Evolutionary conservation across 1,140 invertebrate species (phyloP).

Genomic region (Bilobella aurantiaca): DNA sequence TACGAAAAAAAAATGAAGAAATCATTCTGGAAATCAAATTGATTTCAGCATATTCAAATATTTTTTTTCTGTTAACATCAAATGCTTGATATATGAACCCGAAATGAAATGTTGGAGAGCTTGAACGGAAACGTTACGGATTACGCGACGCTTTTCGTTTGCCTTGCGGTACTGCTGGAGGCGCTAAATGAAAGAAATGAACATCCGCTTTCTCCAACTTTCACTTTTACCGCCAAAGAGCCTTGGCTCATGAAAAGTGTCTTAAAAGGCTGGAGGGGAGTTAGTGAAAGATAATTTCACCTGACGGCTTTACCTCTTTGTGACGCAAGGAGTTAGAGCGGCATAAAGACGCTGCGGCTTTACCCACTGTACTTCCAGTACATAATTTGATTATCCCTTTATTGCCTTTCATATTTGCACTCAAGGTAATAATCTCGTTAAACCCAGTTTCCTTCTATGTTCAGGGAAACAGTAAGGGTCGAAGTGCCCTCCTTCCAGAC

Average conservation of each 20-base stretch:
- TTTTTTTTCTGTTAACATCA: no score
- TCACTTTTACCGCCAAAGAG: no score
- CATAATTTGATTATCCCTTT: background rate
- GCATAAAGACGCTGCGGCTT: background rate
- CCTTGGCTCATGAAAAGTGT: background rate
- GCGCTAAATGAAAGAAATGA: no score
- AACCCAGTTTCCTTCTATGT: constrained; percentile 17
- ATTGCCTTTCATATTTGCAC: background rate
- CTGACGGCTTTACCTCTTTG: background rate
- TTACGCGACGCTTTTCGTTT: no score
- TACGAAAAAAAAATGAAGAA: no score
- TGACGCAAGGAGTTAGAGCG: background rate
- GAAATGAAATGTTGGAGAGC: no score
- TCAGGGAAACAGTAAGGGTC: constrained; percentile 39
- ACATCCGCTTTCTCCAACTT: no score
- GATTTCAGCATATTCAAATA: no score
- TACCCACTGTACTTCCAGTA: background rate
- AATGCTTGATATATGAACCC: no score
- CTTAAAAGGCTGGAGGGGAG: background rate
- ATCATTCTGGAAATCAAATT: no score
- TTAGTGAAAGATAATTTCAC: background rate
- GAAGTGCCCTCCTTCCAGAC: constrained; percentile 43
- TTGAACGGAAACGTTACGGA: no score
- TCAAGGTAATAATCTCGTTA: background rate
- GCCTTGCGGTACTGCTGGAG: no score